Conservation (phyloP, 2,797 vertebrate genomes). For the Ctenopoma kingsleyae region DNA sequence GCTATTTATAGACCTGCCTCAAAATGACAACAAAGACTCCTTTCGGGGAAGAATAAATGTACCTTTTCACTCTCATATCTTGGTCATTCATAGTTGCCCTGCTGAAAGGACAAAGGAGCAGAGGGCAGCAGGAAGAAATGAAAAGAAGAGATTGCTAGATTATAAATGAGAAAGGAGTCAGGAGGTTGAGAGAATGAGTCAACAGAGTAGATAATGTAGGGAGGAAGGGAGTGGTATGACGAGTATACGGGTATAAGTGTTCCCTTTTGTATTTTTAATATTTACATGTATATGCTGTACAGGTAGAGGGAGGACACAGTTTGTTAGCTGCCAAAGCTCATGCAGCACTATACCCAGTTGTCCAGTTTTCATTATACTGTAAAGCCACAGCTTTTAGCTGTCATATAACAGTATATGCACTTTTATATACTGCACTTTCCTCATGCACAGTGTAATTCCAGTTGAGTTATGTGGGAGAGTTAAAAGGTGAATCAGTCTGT, state of each 20-base stretch:
- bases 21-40: conserved; percentile 58
- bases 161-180: conserved; percentile 32
- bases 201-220: conserved; percentile 48
- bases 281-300: conserved; percentile 1
- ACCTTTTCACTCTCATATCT: conserved; percentile 32
- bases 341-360: not conserved
- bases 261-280: conserved; percentile 39
- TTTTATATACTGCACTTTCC: conserved; percentile 9
- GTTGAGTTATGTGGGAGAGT: conserved; percentile 38
- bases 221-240: conserved; percentile 58
- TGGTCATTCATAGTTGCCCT: conserved; percentile 6
- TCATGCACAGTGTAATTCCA: conserved; percentile 16
- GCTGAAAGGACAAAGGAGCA: conserved; percentile 41
- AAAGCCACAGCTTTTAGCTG: conserved; percentile 12
- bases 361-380: conserved; percentile 2
- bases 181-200: conserved; percentile 59
- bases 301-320: conserved; percentile 19
- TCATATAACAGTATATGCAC: not conserved
- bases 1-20: conserved; percentile 75
- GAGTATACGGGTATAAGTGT: conserved; percentile 29
- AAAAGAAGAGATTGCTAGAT: conserved; percentile 26
- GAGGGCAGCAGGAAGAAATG: conserved; percentile 16
- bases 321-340: not conserved
- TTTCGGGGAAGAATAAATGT: conserved; percentile 32
- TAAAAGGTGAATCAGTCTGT: conserved; percentile 51